Percentiles rank a stretch among this genome's conserved stretches.
Evolutionary conservation across 1,140 invertebrate genomes (phyloP).

Genomic region (Drosophila trapezifrons): DNA sequence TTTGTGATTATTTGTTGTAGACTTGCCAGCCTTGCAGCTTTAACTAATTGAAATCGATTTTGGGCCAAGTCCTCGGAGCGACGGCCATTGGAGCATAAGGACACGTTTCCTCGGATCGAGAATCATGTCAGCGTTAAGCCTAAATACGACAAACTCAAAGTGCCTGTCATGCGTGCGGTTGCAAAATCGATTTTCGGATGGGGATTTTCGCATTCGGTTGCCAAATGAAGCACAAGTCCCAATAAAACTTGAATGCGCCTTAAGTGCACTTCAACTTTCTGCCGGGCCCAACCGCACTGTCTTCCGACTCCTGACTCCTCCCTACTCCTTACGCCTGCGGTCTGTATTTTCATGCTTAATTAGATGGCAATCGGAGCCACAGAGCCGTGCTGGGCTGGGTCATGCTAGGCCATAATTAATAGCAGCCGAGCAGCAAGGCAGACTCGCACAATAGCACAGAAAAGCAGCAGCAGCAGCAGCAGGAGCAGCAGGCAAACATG

Average conservation of each 20-base stretch:
- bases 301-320: slow-evolving; percentile 11
- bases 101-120: slow-evolving; percentile 36
- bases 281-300: slow-evolving; percentile 13
- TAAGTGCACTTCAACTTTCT: slow-evolving; percentile 60
- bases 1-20: slow-evolving; percentile 68
- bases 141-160: slow-evolving; percentile 54
- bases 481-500: slow-evolving; percentile 30
- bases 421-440: slow-evolving; percentile 21
- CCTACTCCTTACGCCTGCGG: slow-evolving; percentile 8
- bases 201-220: slow-evolving; percentile 27
- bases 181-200: slow-evolving; percentile 58
- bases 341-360: slow-evolving; percentile 54
- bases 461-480: slow-evolving; percentile 3
- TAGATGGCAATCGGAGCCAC: slow-evolving; percentile 38
- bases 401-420: slow-evolving; percentile 41
- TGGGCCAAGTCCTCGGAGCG: slow-evolving; percentile 28
- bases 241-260: slow-evolving; percentile 57
- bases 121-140: slow-evolving; percentile 66
- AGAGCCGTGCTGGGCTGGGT: not conserved
- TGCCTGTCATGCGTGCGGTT: slow-evolving; percentile 54
- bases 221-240: slow-evolving; percentile 24
- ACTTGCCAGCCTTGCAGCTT: slow-evolving; percentile 58
- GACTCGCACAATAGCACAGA: slow-evolving; percentile 40
- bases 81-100: slow-evolving; percentile 5
- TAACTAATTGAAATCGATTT: slow-evolving; percentile 79